Percentiles rank a stretch among this genome's conserved stretches.
These are phyloP conservation scores for Halichoerus grypus DNA, from an alignment of 2,113 vertebrate species.

Conservation along the genomic window DNA sequence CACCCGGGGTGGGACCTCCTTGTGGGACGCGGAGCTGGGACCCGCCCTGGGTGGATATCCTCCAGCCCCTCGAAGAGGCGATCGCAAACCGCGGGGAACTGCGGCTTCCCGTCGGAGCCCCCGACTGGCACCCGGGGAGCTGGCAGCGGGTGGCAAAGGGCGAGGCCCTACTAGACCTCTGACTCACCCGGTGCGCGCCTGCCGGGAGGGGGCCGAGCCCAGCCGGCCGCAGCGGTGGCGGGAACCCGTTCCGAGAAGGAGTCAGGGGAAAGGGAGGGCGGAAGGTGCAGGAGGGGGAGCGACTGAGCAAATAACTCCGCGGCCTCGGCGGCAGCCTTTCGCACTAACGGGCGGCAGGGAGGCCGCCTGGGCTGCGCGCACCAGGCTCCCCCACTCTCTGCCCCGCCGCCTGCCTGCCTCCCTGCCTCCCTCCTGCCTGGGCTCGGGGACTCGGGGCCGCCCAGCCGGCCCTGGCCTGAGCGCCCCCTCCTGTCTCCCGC, in stretches of 20 bases:
- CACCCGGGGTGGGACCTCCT: not conserved
- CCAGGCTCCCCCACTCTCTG: not conserved
- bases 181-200: constrained; percentile 67
- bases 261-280: not conserved
- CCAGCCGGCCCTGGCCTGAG: not conserved
- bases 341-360: not conserved
- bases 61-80: not conserved
- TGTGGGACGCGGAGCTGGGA: not conserved
- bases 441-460: not conserved
- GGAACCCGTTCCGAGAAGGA: constrained; percentile 48
- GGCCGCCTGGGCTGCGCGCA: not conserved
- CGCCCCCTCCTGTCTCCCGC: not conserved
- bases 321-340: not conserved
- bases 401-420: not conserved
- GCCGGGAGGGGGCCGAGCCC: not conserved
- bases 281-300: not conserved
- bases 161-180: constrained; percentile 74
- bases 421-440: not conserved
- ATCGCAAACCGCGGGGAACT: not conserved
- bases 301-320: not conserved
- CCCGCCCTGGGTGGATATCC: not conserved
- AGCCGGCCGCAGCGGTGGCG: not conserved
- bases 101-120: not conserved
- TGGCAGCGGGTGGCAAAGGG: constrained; percentile 67
- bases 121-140: not conserved